Conservation (phyloP, 2,797 vertebrate genomes). For the Sebastes iracundus region DNA sequence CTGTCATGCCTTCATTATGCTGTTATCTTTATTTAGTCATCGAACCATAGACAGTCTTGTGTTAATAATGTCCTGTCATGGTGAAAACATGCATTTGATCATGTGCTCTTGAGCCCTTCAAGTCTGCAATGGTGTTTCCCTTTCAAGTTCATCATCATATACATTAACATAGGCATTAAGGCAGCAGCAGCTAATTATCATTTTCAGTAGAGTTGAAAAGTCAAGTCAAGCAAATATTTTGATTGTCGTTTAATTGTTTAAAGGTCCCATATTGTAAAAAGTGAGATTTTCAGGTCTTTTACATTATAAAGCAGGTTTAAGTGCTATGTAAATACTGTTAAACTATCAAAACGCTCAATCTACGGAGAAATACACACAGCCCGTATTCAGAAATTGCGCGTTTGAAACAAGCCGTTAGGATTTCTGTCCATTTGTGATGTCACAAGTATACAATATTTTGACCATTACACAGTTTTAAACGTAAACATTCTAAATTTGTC, state of each 20-base stretch:
- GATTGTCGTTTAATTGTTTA: not conserved
- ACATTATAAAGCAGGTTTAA: too few relatives aligned
- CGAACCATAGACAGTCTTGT: not conserved
- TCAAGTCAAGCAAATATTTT: not conserved
- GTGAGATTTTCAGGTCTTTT: too few relatives aligned
- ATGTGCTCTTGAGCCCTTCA: not conserved
- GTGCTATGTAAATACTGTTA: too few relatives aligned
- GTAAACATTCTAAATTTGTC: too few relatives aligned
- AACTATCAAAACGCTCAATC: too few relatives aligned
- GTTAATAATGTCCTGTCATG: conserved; percentile 1
- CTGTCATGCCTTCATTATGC: not conserved
- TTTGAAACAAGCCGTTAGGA: too few relatives aligned
- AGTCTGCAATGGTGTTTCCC: not conserved
- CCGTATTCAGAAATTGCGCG: too few relatives aligned
- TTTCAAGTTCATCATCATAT: not conserved
- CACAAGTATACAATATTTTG: too few relatives aligned
- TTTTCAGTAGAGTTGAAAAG: not conserved
- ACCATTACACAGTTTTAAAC: too few relatives aligned
- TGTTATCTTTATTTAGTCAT: not conserved
- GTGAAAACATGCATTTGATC: conserved; percentile 15
- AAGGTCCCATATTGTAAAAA: too few relatives aligned
- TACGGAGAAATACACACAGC: too few relatives aligned
- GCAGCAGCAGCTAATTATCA: not conserved
- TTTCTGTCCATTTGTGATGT: too few relatives aligned
- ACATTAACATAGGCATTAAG: not conserved